Conservation (phyloP, 2,113 vertebrate species). For the Catagonus wagneri region DNA sequence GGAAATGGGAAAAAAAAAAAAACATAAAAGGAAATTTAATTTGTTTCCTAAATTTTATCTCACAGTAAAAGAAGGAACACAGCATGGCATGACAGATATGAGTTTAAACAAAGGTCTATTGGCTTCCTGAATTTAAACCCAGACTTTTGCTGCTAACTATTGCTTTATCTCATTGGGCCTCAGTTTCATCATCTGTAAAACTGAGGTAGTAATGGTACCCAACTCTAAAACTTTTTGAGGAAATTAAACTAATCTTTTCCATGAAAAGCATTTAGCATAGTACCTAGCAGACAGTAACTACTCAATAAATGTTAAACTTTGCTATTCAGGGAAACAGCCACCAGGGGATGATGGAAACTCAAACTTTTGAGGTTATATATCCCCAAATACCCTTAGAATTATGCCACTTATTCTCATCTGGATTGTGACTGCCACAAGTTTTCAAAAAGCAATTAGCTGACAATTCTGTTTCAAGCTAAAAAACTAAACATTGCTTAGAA, state of each 20-base stretch:
- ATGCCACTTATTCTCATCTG: not conserved
- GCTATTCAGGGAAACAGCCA: not conserved
- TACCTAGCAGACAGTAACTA: not conserved
- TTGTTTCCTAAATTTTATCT: slow-evolving; percentile 8
- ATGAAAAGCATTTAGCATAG: not conserved
- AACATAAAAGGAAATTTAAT: not conserved
- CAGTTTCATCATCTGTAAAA: not conserved
- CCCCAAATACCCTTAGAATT: slow-evolving; percentile 16
- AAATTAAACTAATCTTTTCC: not conserved
- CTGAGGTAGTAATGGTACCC: not conserved
- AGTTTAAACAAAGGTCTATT: not conserved
- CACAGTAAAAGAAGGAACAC: not conserved
- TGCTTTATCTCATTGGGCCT: slow-evolving; percentile 25
- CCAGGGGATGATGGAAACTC: not conserved
- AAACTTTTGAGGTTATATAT: not conserved
- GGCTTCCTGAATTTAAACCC: slow-evolving; percentile 16
- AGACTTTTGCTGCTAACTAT: not conserved
- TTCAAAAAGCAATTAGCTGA: slow-evolving; percentile 6
- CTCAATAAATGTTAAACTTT: slow-evolving; percentile 24
- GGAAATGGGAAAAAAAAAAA: not conserved
- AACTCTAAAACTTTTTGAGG: not conserved
- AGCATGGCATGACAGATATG: not conserved
- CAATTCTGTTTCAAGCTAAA: slow-evolving; percentile 27
- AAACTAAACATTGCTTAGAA: accelerated
- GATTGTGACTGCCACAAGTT: slow-evolving; percentile 19